phyloP scores from a whole-genome alignment of 2,888 invertebrate species.

The Zonitis immaculata region DNA sequence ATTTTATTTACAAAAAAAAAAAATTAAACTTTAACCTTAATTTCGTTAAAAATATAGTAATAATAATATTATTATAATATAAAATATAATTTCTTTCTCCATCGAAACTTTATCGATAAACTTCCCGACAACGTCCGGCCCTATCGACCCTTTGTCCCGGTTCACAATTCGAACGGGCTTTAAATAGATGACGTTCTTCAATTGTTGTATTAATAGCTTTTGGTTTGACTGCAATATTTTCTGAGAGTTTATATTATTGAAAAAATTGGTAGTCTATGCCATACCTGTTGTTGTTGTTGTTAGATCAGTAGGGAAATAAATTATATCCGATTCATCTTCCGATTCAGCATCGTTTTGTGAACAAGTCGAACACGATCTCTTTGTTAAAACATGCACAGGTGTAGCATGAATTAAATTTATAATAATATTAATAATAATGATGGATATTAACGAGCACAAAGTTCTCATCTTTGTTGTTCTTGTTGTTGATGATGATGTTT shows the following conservation, averaged over 20 bases:
- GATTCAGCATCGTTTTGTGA: neutral
- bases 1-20: neutral
- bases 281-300: neutral
- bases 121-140: slow-evolving; percentile 15
- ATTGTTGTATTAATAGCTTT: neutral
- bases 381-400: neutral
- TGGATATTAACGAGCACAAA: neutral
- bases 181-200: slow-evolving; percentile 3
- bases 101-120: neutral
- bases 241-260: too few species aligned
- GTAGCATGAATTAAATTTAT: neutral
- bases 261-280: too few species aligned
- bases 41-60: neutral
- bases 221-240: neutral
- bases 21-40: neutral
- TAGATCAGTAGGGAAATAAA: neutral
- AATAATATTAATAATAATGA: neutral
- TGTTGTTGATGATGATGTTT: neutral
- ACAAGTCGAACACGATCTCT: neutral
- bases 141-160: slow-evolving; percentile 13
- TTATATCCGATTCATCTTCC: neutral
- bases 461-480: neutral
- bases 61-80: too few species aligned
- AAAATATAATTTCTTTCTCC: too few species aligned
- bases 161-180: slow-evolving; percentile 8